Conservation (phyloP, 2,113 vertebrate genomes). For the Cettia cetti region DNA sequence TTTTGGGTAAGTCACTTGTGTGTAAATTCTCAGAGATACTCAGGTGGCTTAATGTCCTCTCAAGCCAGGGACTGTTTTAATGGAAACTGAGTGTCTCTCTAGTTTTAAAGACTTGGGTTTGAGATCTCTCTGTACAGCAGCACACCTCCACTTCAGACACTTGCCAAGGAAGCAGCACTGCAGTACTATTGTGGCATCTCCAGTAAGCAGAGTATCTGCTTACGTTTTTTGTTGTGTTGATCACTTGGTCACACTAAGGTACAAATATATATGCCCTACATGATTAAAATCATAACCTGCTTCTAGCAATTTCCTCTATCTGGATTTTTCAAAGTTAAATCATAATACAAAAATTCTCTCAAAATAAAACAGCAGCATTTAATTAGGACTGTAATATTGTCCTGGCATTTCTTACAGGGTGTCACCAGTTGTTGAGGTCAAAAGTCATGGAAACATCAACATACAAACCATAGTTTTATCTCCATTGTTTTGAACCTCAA, state of each 20-base stretch:
- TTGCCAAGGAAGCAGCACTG: neutral
- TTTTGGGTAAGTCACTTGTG: neutral
- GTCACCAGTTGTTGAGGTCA: neutral
- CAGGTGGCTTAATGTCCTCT: neutral
- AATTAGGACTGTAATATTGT: neutral
- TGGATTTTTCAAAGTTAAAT: neutral
- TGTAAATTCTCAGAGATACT: neutral
- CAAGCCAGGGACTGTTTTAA: neutral
- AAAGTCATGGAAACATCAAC: constrained; percentile 8
- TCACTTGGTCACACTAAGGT: neutral
- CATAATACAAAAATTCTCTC: neutral
- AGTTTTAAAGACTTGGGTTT: neutral
- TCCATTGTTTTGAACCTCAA: neutral
- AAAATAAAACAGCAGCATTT: neutral
- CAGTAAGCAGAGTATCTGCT: neutral
- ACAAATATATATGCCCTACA: neutral
- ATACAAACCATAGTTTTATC: neutral
- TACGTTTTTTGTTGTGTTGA: neutral
- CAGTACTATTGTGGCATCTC: neutral
- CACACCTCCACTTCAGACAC: neutral
- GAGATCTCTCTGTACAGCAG: neutral
- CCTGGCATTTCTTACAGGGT: neutral
- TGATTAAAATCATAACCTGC: neutral
- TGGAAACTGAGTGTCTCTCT: neutral
- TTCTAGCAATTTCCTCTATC: neutral